phyloP scores from a whole-genome alignment of 2,797 vertebrate genomes.

The Artibeus lituratus region DNA sequence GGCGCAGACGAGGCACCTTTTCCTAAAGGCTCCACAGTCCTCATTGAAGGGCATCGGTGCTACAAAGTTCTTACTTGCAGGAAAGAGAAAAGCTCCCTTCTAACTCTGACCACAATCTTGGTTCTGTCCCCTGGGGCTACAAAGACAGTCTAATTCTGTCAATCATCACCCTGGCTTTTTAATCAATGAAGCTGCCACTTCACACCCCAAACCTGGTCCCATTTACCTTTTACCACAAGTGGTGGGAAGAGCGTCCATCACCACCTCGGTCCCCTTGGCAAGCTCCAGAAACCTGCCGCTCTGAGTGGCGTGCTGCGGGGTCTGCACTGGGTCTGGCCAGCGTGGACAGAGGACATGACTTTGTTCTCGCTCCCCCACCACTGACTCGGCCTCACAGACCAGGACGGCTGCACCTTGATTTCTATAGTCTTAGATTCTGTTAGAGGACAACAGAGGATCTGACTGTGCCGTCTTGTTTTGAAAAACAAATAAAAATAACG shows the following conservation, averaged over 20 bases:
- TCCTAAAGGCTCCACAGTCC: not conserved
- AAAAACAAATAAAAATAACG: not conserved
- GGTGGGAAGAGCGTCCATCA: not conserved
- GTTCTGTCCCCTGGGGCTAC: not conserved
- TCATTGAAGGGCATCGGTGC: not conserved
- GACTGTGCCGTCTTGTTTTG: not conserved
- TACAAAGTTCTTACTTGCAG: not conserved
- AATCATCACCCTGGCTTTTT: not conserved
- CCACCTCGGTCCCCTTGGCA: fast-evolving
- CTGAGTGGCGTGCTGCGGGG: fast-evolving
- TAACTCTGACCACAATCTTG: not conserved
- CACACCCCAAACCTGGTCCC: not conserved
- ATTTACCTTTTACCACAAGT: fast-evolving
- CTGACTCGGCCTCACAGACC: not conserved
- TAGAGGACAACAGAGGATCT: not conserved
- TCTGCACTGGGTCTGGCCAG: fast-evolving
- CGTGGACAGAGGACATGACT: not conserved
- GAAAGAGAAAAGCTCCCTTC: not conserved
- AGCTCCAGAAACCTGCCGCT: not conserved
- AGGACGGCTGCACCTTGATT: not conserved
- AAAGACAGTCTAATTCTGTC: not conserved
- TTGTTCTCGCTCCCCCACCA: not conserved
- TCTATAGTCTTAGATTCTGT: not conserved
- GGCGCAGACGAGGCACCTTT: not conserved
- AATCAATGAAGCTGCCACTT: not conserved